Evolutionary conservation across 1,140 invertebrate species (phyloP), one percentile per base, ranked within the genome.

Genomic region (Macrotrachela quadricornifera): DNA sequence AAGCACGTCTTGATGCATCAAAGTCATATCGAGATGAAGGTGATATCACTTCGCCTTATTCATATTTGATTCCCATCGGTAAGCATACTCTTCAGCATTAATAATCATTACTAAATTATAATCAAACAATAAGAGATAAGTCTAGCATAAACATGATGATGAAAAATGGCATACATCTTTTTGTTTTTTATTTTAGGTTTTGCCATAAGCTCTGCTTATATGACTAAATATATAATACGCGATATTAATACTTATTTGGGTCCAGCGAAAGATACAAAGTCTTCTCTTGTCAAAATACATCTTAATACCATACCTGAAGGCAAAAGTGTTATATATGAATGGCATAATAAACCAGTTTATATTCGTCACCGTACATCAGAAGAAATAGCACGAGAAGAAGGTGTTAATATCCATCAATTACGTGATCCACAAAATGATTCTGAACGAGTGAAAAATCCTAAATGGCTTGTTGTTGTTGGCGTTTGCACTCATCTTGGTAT

Each of bases 401-500:
- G 68, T 21, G 84, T 92, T 1, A 71, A 83, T 58, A 59, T 92
- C 3, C 62, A 75, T 3, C 62, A 70, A 15, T 74, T 99, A 12
- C 77, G 91, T 40, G 84, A 97, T 75, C 87, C 88, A 9, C 72
- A 96, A 65, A 61, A 73, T 46, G 92, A 97, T 67, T 69, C 75
- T 46, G 79, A 79, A 50, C 76, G 92, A 60, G 77, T 78, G 0
- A 69, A 80, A 60, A 69, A 69, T 38, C 81, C 86, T 10, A 78
- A 92, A 61, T 99, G 86, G 85, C 73, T 95, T 13, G 76, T 99
- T 14, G 76, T 95, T 1, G 70, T 97, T 57, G 92, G 91, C 46
- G 82, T 97, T 1, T 97, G 92, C 73, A 97, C 92, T 46, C 92
- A 97, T 75, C 75, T 99, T 60, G 92, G 92, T 52, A 92, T n/a